Evolutionary conservation across 2,888 invertebrate genomes (phyloP), one percentile per base, ranked within the genome.

Genomic region (Caradrina kadenii): DNA sequence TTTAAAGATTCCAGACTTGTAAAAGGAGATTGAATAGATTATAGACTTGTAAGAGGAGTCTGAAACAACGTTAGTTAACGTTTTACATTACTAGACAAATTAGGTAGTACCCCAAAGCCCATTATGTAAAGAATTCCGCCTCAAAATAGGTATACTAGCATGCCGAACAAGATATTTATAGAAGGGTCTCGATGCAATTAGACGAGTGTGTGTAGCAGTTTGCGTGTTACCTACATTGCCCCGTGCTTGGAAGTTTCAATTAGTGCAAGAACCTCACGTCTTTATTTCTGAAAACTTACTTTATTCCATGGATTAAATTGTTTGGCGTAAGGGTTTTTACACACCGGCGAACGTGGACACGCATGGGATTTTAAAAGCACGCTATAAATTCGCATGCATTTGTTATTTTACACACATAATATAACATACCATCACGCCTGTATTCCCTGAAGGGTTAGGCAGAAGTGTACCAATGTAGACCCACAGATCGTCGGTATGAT

Each of bases 201-300:
- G 63, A 66, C 71, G 19, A 26, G 26, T 54, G 49, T 48, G 48
- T 73, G 53, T 73, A 64, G 66, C 50, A 21, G 65, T 63, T 80
- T 69, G 78, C 81, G 83, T 81, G 81, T 55, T 50, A 58, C 63
- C 21, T 19, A 39, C 64, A 31, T 54, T 54, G 63, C 64, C 15
- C 31, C 75, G 17, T 35, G 49, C 63, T 67, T 77, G 55, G 67
- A 77, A 80, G 74, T 80, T 81, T 78, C 71, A 81, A 77, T 77
- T 77, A 77, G 80, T 66, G 21, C 60, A 80, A 76, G 54, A 76
- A 76, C 77, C 59, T 58, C 48, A 81, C 64, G 64, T 72, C 78
- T 81, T 79, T 76, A 76, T 78, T 78, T 59, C 50, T 63, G 50
- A 63, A 80, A 80, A 78, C 56, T 80, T 54, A 35, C 50, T 65